Percentiles rank a stretch among this genome's conserved stretches.
Conservation (phyloP, 1,140 invertebrate species). For the Hypsibius dujardini region DNA sequence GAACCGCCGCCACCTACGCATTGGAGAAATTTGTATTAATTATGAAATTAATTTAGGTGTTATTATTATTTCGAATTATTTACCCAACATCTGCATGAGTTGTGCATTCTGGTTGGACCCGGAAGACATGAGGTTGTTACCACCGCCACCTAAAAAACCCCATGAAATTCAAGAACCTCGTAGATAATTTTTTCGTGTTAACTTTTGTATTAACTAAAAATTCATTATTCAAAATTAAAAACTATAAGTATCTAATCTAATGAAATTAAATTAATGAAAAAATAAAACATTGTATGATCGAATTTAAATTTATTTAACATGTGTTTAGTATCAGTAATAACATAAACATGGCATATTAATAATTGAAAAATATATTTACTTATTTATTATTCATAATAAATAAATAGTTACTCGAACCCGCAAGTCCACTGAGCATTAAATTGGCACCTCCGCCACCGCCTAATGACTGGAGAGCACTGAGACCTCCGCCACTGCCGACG, state of each 20-base stretch:
- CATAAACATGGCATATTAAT: neutral
- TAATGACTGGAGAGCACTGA: neutral
- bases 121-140: neutral
- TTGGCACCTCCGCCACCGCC: too few relatives aligned
- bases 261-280: too few relatives aligned
- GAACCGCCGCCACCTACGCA: too few relatives aligned
- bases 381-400: neutral
- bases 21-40: too few relatives aligned
- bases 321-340: neutral
- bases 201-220: too few relatives aligned
- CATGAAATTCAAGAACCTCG: neutral
- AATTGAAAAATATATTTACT: neutral
- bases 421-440: too few relatives aligned
- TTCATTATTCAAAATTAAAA: too few relatives aligned
- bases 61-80: too few relatives aligned
- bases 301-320: constrained; percentile 3
- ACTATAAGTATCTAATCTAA: too few relatives aligned
- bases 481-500: neutral
- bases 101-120: neutral
- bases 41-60: too few relatives aligned
- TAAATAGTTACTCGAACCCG: neutral
- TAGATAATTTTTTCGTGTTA: too few relatives aligned
- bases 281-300: too few relatives aligned
- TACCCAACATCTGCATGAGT: neutral
- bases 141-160: constrained; percentile 6